phyloP scores from a whole-genome alignment of 2,113 vertebrate species.

The Ceyx margarethae region DNA sequence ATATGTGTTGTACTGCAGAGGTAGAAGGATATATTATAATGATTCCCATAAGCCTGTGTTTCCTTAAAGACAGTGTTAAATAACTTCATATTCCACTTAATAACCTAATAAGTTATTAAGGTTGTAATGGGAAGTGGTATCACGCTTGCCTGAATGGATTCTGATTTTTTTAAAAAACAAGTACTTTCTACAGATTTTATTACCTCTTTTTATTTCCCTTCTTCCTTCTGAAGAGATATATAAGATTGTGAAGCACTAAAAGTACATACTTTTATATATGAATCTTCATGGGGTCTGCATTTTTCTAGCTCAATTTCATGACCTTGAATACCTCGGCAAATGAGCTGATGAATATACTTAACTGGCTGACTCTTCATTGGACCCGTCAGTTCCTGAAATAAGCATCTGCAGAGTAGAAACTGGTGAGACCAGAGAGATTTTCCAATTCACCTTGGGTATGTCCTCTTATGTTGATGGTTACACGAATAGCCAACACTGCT shows the following conservation, averaged over 20 bases:
- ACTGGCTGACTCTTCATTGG: not conserved
- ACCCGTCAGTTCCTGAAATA: not conserved
- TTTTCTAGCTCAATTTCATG: not conserved
- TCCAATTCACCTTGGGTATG: conserved; percentile 32
- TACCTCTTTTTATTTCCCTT: not conserved
- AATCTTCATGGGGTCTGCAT: not conserved
- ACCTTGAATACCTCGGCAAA: not conserved
- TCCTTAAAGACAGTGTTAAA: not conserved
- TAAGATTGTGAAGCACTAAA: not conserved
- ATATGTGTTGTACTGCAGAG: not conserved
- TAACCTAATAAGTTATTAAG: not conserved
- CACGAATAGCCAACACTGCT: not conserved
- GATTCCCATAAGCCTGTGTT: not conserved
- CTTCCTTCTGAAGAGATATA: not conserved
- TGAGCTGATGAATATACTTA: not conserved
- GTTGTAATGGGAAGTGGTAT: not conserved
- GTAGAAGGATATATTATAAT: not conserved
- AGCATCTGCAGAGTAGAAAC: not conserved
- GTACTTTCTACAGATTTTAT: not conserved
- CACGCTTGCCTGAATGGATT: not conserved
- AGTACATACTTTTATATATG: not conserved
- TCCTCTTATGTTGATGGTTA: conserved; percentile 21
- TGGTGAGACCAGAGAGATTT: not conserved
- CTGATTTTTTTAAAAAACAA: not conserved
- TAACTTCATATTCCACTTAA: not conserved